phyloP scores from a whole-genome alignment of 30 jellyfish, hydroid and myxozoan genomes.

The Hydra vulgaris region DNA sequence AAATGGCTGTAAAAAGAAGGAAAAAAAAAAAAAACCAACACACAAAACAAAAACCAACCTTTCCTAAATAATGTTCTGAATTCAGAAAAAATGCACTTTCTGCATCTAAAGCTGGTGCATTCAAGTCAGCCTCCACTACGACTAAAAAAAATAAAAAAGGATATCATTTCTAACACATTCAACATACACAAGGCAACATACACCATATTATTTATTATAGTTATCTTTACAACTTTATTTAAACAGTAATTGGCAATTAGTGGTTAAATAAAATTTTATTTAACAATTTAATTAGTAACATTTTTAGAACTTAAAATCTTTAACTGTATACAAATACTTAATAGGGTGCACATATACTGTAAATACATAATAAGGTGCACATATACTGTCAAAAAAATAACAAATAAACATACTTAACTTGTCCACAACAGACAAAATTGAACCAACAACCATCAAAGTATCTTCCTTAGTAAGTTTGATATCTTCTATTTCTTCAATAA shows the following conservation, averaged over 20 bases:
- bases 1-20: neutral
- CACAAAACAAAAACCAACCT: constrained; percentile 21
- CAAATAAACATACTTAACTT: constrained; percentile 30
- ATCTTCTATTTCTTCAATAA: constrained; percentile 11
- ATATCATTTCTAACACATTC: no score
- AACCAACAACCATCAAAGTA: constrained; percentile 37
- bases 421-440: constrained; percentile 53
- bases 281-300: no score
- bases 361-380: no score
- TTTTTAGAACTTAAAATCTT: no score
- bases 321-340: no score
- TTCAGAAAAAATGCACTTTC: constrained; percentile 47
- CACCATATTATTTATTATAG: no score
- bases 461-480: constrained; percentile 47
- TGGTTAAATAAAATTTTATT: no score
- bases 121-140: constrained; percentile 46
- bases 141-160: constrained; percentile 22
- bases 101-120: constrained; percentile 61
- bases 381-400: no score
- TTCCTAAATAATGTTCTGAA: constrained; percentile 54
- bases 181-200: no score
- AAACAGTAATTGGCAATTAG: no score
- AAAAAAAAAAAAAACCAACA: neutral
- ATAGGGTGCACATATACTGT: no score
- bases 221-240: no score